Evolutionary conservation across 2,888 invertebrate species (phyloP), one percentile per base, ranked within the genome.

Genomic region (Epinotia demarniana): DNA sequence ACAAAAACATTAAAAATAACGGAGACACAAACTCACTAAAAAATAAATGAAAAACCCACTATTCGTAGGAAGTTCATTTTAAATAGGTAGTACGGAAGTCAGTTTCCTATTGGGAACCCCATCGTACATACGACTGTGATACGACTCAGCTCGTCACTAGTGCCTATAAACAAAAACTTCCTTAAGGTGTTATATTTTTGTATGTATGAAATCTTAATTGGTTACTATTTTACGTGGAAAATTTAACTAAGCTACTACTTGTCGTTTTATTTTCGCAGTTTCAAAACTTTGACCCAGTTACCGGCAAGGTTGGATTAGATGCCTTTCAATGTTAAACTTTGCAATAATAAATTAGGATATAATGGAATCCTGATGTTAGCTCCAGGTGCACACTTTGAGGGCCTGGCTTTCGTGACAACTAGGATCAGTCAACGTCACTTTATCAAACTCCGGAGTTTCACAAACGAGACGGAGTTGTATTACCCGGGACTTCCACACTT

Each of bases 391-490:
- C 27, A 27, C 27, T 66, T 55, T 39, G 18, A 49, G 53, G 33
- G 33, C 55, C 13, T 39, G 19, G 57, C 19, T 55, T 57, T 55
- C 53, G 27, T 57, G 57, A 39, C 55, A 57, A 57, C 39, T 33
- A 8, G 19, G 39, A 67, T 57, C 57, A 18, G 19, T 57, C 55
- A 16, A 49, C 49, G 49, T 23, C 67, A 57, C 57, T 39, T 64
- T 57, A 39, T 39, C 67, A 55, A 67, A 55, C 39, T 39, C 57
- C 39, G 55, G 19, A 33, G 53, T 66, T 58, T 43, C 57, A 19
- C 68, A 58, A 16, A 58, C 19, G 23, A 19, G n/a, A 23, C 57
- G 55, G n/a, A 27, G 12, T 33, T 43, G 43, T 43, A 68, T 23
- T 58, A 13, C 16, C 2, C 11, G 49, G n/a, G 23, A n/a, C n/a